Evolutionary conservation across 2,888 invertebrate species (phyloP), one percentile per base, ranked within the genome.

Genomic region (Idaea dimidiata): DNA sequence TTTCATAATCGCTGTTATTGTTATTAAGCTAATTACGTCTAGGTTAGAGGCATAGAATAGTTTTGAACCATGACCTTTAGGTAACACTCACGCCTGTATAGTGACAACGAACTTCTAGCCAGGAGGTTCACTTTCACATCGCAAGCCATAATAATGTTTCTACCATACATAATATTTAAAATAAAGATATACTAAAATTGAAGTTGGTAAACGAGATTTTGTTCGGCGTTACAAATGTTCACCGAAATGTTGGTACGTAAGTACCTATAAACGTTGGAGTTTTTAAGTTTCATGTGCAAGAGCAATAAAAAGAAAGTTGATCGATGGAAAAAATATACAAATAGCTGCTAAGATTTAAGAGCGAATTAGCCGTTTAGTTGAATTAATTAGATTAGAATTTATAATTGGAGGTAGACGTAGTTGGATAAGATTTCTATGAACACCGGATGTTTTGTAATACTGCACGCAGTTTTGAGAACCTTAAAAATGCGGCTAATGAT

Each of bases 61-160:
- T 43, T 65, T 68, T 68, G 66, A 71, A 67, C 71, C 63, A 60
- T 69, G 66, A 69, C 66, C 69, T 68, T n/a, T 61, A 64, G 62
- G 18, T 32, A 59, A 60, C 58, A 64, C 60, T 59, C 63, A 66
- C 62, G 64, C 31, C 32, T 56, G 43, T 58, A 54, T 61, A 59
- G 61, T 54, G 58, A 58, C 54, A 55, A 53, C 57, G 33, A 55
- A 63, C 61, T 54, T 54, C 17, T 54, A 54, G 54, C 7, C n/a
- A 54, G 57, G 57, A 53, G 63, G 58, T 61, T 63, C 57, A 67
- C 69, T 71, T 71, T 71, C 71, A 66, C 71, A 62, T 54, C 54
- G 5, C 16, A 43, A 43, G 43, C 43, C 10, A 43, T 43, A 43
- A 54, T 54, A 54, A 54, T 6, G 17, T 54, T n/a, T 54, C 54